Conservation (phyloP, 1,140 invertebrate species). For the Temnothorax nylanderi region DNA sequence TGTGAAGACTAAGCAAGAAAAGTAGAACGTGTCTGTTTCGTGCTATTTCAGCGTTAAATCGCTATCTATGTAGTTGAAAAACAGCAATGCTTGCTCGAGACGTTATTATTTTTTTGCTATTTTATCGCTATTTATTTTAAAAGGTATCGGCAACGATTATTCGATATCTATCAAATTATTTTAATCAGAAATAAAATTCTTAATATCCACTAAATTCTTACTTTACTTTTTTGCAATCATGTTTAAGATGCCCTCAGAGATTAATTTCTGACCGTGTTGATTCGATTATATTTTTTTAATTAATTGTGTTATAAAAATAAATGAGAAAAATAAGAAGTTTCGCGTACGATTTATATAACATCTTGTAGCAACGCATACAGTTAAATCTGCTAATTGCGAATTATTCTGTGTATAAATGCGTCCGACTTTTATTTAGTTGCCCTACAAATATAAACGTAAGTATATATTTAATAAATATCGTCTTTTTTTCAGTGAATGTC, state of each 20-base stretch:
- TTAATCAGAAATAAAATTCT: slow-evolving; percentile 5
- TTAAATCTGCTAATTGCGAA: neutral
- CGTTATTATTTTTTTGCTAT: neutral
- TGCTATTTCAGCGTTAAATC: slow-evolving; percentile 59
- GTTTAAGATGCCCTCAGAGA: neutral
- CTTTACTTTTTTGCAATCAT: neutral
- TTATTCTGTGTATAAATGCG: neutral
- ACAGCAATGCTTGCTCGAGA: neutral
- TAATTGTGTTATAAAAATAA: neutral
- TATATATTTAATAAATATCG: neutral
- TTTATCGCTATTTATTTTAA: neutral
- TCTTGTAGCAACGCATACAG: neutral
- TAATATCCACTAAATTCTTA: neutral
- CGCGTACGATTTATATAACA: neutral
- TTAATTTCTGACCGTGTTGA: neutral
- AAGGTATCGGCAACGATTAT: neutral
- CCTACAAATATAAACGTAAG: neutral
- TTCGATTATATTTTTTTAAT: neutral
- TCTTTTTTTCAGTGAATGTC: slow-evolving; percentile 86
- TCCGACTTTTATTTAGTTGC: neutral
- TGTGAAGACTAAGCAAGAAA: slow-evolving; percentile 18
- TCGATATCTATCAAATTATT: neutral
- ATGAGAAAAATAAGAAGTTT: neutral
- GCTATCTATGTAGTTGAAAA: slow-evolving; percentile 8
- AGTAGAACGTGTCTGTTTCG: slow-evolving; percentile 64